Evolutionary conservation across 1,140 invertebrate genomes (phyloP).

Genomic region (Temnothorax curvispinosus): DNA sequence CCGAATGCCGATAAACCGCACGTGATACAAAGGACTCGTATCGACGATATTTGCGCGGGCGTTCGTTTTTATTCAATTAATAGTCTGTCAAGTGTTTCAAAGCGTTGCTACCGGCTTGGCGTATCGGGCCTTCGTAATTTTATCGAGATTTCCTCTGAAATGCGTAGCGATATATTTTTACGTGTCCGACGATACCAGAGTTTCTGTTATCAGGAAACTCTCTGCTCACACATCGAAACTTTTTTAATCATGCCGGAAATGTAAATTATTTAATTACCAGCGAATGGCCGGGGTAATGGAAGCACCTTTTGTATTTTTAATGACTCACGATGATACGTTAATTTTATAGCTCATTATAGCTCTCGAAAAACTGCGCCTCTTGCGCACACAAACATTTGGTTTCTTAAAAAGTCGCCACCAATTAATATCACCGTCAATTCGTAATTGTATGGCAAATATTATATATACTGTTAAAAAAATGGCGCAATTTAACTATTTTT

Average conservation of each 20-base stretch:
- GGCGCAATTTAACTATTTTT: background rate
- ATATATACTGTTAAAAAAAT: background rate
- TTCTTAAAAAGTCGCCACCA: slow-evolving; percentile 16
- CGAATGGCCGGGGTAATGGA: slow-evolving; percentile 31
- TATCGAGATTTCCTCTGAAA: slow-evolving; percentile 56
- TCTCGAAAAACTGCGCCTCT: slow-evolving; percentile 22
- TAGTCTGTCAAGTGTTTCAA: slow-evolving; percentile 62
- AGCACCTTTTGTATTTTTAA: slow-evolving; percentile 55
- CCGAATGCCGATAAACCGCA: slow-evolving; percentile 39
- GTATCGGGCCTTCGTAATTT: slow-evolving; percentile 53
- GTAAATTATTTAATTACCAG: slow-evolving; percentile 61
- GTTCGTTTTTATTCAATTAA: slow-evolving; percentile 61
- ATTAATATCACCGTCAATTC: slow-evolving; percentile 25
- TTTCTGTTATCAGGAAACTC: slow-evolving; percentile 16
- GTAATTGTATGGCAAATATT: background rate
- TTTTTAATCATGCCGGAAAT: slow-evolving; percentile 52
- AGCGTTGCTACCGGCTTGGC: slow-evolving; percentile 51
- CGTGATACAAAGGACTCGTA: slow-evolving; percentile 44
- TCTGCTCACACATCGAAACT: slow-evolving; percentile 35
- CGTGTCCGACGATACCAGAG: slow-evolving; percentile 26
- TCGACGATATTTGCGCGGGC: slow-evolving; percentile 47
- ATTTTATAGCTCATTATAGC: too few species aligned
- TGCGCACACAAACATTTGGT: slow-evolving; percentile 1
- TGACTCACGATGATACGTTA: slow-evolving; percentile 44
- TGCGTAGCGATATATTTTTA: slow-evolving; percentile 47